A percentile compares a stretch with the other conserved stretches of the same genome.
Conservation (phyloP, 2,888 invertebrate genomes). For the Athripsodes cinereus region DNA sequence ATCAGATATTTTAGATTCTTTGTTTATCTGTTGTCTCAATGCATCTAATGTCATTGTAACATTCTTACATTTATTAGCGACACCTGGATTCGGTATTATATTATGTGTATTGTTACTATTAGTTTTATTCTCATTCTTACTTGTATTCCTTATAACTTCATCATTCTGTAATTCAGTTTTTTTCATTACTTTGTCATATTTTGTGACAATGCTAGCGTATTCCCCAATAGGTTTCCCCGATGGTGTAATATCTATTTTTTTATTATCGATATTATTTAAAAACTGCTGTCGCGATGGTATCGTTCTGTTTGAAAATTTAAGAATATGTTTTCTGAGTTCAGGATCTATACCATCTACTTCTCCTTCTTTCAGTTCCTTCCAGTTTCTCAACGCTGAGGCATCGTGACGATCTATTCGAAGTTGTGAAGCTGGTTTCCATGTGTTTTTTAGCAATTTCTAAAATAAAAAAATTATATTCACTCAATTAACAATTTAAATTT, state of each 20-base stretch:
- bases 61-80: no score
- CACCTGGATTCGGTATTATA: not conserved
- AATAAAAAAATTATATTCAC: not conserved
- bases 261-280: not conserved
- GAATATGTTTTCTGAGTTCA: slow-evolving; percentile 52
- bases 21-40: not conserved
- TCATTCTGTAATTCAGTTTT: not conserved
- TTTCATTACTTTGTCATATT: slow-evolving; percentile 28
- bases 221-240: slow-evolving; percentile 30
- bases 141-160: not conserved
- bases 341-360: slow-evolving; percentile 36
- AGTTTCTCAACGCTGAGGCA: slow-evolving; percentile 59
- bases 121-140: not conserved
- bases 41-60: not conserved
- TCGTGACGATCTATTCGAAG: slow-evolving; percentile 61
- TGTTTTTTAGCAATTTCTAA: slow-evolving; percentile 59
- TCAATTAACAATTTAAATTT: no score
- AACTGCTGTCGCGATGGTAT: slow-evolving; percentile 38
- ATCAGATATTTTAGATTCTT: not conserved
- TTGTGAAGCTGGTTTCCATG: slow-evolving; percentile 56
- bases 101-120: not conserved
- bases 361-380: slow-evolving; percentile 57
- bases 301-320: slow-evolving; percentile 58
- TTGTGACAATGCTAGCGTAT: slow-evolving; percentile 43
- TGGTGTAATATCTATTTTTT: slow-evolving; percentile 31